Evolutionary conservation across 2,797 vertebrate species (phyloP), one percentile per base, ranked within the genome.

Genomic region (Huso huso): DNA sequence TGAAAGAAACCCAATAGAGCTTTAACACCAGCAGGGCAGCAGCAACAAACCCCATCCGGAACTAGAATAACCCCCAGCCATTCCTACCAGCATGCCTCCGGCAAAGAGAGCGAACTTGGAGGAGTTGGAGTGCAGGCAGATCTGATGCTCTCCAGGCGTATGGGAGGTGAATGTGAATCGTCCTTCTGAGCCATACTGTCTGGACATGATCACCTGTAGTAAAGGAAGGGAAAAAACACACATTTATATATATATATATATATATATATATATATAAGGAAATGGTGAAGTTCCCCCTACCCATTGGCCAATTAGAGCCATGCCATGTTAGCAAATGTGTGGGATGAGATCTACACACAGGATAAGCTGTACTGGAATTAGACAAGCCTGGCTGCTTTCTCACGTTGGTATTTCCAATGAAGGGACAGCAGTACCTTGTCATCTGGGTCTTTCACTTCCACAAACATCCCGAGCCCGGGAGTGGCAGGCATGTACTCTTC

Each of bases 91-190:
- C 93, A 95, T 94, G 70, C 94, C 94, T 67, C 93, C 94, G 11
- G 93, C 93, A 68, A 96, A 96, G 53, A 96, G 88, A n/a, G 94
- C 87, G 76, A 96, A 95, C 83, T 95, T 96, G 69, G 93, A 93
- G 57, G 94, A 96, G 83, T 96, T 96, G 64, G 94, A 96, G 81
- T 95, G 94, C 67, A 96, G 85, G 70, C 94, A 96, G 82, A 96
- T 96, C 86, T 96, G 94, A 71, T 94, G 93, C 70, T 94, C 92
- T 51, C 92, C 93, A 0, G 93, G 93, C 0, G 93, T 94, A 76
- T 95, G 93, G 0, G 93, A 95, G 0, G 93, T 94, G 73, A 95
- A 95, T 69, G 91, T 94, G 81, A 95, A 93, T 64, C 93, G 83
- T 53, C 93, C 93, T 73, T 95, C 92, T 0, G 93, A 93, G 61